These are phyloP conservation scores for Chironomus tepperi DNA, from an alignment of 1,140 invertebrate species.

Conservation along the genomic window DNA sequence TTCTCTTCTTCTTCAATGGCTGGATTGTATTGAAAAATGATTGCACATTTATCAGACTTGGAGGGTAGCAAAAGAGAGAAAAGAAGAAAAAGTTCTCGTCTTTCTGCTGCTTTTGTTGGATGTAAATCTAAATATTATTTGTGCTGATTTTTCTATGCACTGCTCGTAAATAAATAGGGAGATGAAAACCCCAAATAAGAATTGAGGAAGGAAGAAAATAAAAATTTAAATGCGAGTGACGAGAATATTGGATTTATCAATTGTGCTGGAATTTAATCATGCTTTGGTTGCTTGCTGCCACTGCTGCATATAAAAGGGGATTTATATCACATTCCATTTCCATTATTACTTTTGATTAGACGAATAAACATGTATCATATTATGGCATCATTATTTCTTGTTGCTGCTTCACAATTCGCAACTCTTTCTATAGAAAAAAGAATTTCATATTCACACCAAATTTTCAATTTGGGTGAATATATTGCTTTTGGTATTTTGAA, in stretches of 20 bases:
- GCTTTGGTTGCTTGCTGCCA: not conserved
- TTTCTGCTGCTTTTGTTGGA: too few species aligned
- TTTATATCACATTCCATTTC: not conserved
- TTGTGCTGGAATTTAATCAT: constrained; percentile 4
- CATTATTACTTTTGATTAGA: constrained; percentile 19
- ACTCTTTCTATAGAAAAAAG: too few species aligned
- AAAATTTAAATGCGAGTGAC: not conserved
- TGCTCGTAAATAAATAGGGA: too few species aligned
- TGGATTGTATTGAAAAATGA: constrained; percentile 20
- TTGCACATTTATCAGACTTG: constrained; percentile 8
- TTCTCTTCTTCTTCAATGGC: too few species aligned
- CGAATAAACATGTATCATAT: constrained; percentile 14
- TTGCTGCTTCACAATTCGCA: not conserved
- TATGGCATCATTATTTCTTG: not conserved
- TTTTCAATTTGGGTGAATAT: too few species aligned
- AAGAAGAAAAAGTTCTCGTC: too few species aligned
- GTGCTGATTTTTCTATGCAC: not conserved
- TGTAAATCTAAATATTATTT: not conserved
- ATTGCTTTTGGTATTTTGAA: too few species aligned
- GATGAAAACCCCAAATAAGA: not conserved
- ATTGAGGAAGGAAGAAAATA: not conserved
- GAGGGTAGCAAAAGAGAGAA: not conserved
- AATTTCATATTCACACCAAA: too few species aligned
- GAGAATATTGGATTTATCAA: not conserved
- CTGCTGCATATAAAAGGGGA: not conserved